Evolutionary conservation across 2,888 invertebrate genomes (phyloP).

Genomic region (Lissonota sp.): DNA sequence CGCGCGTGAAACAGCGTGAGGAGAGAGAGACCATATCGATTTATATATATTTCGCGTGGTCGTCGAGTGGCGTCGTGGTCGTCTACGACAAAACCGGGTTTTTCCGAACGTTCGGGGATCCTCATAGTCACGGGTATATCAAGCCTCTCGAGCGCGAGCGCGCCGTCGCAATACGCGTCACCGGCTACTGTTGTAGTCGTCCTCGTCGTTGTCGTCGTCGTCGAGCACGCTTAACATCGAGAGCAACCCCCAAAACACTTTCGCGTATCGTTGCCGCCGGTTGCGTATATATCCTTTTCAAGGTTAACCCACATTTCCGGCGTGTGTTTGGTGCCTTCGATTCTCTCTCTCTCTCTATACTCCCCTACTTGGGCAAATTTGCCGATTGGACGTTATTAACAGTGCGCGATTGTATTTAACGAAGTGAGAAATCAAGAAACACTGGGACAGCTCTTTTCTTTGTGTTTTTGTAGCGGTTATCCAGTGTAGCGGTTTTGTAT

Average conservation of each 20-base stretch:
- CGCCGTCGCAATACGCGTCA: constrained; percentile 59
- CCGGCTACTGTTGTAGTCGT: constrained; percentile 20
- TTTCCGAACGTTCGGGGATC: constrained; percentile 38
- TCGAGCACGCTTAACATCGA: constrained; percentile 33
- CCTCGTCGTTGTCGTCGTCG: constrained; percentile 28
- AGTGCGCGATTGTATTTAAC: constrained; percentile 21
- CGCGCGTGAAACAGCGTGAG: constrained; percentile 23
- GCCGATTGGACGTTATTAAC: background rate
- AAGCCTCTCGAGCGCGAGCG: background rate
- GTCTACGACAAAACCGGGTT: constrained; percentile 42
- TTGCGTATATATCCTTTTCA: constrained; percentile 74
- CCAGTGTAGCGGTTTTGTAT: too few relatives aligned
- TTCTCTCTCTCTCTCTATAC: background rate
- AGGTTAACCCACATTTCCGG: constrained; percentile 80
- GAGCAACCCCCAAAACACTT: constrained; percentile 81
- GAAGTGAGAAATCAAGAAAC: background rate
- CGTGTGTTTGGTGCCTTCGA: constrained; percentile 63
- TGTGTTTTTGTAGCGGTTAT: too few relatives aligned
- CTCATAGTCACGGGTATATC: constrained; percentile 32
- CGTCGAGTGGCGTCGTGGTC: constrained; percentile 76
- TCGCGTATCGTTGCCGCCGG: constrained; percentile 80
- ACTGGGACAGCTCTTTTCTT: too few relatives aligned
- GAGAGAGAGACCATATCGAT: constrained; percentile 78
- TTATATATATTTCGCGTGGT: constrained; percentile 75
- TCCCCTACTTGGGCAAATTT: constrained; percentile 5